Base-by-base conservation (phyloP, 2,888 invertebrate genomes). In the Amphipyra tragopoginis region DNA sequence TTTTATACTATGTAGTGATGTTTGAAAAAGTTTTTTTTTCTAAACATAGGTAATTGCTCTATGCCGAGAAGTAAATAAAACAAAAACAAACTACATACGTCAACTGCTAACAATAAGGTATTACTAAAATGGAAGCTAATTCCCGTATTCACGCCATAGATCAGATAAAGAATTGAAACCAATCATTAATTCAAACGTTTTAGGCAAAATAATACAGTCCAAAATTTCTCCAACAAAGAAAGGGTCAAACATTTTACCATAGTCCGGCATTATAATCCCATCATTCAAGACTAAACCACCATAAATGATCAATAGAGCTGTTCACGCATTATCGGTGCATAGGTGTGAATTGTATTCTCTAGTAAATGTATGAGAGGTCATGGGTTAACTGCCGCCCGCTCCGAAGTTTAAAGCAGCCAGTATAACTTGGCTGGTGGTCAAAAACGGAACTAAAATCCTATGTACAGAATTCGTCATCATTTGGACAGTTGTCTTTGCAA, bases 291-390 rank as follows among this genome's bases (percentile, higher is more conserved):
- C 56, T 56, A 54, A 65, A 34, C 33, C 39, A 21, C 51, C 33
- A 72, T 64, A 21, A 49, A 50, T 42, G 55, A 62, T 56, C 59
- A 45, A 77, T 77, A 53, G 72, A 78, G 57, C 44, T 75, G 75
- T 77, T 72, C 59, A 38, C 61, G 21, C 60, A 58, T 65, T 58
- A 63, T 63, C 43, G 13, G 58, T 26, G 42, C n/a, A 64, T 63
- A 52, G 69, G 76, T 69, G 75, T 65, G 57, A 79, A 75, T 78
- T 72, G 72, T 79, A 66, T 67, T 40, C 42, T 21, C 39, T 38
- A 60, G 14, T 40, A 59, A 66, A 59, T 45, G 14, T 58, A 40
- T 48, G 53, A 53, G 45, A 69, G 77, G 72, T 75, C 65, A 61
- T 44, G 47, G 72, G 72, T 72, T 66, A 78, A 55, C 21, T 21